Conservation (phyloP, 2,797 vertebrate genomes). For the Geotrypetes seraphini region DNA sequence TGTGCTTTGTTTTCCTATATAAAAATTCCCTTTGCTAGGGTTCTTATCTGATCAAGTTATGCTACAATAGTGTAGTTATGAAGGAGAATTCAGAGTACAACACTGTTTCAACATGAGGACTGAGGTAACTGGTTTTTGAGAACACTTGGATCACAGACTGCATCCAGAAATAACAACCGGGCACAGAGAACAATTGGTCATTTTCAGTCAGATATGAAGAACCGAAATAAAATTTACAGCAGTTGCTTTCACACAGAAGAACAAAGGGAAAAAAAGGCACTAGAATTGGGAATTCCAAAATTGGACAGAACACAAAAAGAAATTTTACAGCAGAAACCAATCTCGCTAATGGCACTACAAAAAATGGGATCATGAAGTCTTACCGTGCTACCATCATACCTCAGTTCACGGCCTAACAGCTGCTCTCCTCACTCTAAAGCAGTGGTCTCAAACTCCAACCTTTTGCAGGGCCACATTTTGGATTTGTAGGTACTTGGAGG, state of each 20-base stretch:
- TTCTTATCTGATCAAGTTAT: constrained; percentile 40
- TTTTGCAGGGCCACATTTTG: no score
- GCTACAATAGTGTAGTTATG: constrained; percentile 37
- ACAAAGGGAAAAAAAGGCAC: constrained; percentile 79
- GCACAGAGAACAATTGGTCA: constrained; percentile 27
- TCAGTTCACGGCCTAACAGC: no score
- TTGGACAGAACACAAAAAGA: no score
- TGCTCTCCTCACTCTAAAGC: no score
- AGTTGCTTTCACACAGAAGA: constrained; percentile 60
- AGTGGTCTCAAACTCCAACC: no score
- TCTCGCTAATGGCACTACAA: no score
- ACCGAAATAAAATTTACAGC: constrained; percentile 55
- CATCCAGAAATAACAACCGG: constrained; percentile 64
- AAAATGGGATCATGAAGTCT: no score
- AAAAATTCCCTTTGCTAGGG: constrained; percentile 38
- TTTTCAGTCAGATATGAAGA: constrained; percentile 28
- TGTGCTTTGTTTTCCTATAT: constrained; percentile 45
- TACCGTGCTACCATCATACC: no score
- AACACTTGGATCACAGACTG: constrained; percentile 70
- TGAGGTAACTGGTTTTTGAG: constrained; percentile 84
- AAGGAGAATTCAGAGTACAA: constrained; percentile 55
- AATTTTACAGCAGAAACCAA: no score
- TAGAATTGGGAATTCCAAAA: no score
- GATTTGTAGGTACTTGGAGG: no score
- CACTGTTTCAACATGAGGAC: constrained; percentile 63